A percentile compares a stretch with the other conserved stretches of the same genome.
phyloP scores from a whole-genome alignment of 2,888 invertebrate species.

The Syrphus vitripennis region DNA sequence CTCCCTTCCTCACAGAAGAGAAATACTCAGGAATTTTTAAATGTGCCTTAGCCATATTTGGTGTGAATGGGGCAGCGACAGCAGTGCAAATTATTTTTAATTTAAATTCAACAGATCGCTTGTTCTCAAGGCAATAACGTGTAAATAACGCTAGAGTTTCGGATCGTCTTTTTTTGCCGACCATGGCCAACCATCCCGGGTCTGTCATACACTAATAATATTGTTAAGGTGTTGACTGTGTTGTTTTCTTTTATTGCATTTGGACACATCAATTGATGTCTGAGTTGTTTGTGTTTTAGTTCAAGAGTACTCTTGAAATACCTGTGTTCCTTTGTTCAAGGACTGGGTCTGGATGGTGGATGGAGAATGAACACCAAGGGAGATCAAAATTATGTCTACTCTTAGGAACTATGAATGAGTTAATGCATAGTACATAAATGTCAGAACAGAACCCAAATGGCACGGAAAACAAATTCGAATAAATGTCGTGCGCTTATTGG shows the following conservation, averaged over 20 bases:
- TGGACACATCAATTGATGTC: constrained; percentile 44
- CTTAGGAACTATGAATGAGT: neutral
- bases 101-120: constrained; percentile 66
- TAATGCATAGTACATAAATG: neutral
- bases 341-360: neutral
- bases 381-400: constrained; percentile 6
- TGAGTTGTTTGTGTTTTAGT: constrained; percentile 33
- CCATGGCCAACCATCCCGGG: constrained; percentile 26
- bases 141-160: constrained; percentile 56
- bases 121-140: constrained; percentile 62
- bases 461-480: constrained; percentile 10
- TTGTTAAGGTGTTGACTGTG: constrained; percentile 67
- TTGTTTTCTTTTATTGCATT: constrained; percentile 63
- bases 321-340: neutral
- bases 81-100: constrained; percentile 69
- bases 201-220: constrained; percentile 55
- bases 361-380: neutral
- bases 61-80: constrained; percentile 60
- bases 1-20: neutral
- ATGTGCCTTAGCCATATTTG: neutral
- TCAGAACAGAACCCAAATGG: neutral
- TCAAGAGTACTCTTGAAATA: constrained; percentile 23
- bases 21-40: constrained; percentile 8
- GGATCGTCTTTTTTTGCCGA: constrained; percentile 18
- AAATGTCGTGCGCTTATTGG: constrained; percentile 26